These are phyloP conservation scores for Drosophila longiperda DNA, from an alignment of 2,888 invertebrate genomes.

Conservation along the genomic window DNA sequence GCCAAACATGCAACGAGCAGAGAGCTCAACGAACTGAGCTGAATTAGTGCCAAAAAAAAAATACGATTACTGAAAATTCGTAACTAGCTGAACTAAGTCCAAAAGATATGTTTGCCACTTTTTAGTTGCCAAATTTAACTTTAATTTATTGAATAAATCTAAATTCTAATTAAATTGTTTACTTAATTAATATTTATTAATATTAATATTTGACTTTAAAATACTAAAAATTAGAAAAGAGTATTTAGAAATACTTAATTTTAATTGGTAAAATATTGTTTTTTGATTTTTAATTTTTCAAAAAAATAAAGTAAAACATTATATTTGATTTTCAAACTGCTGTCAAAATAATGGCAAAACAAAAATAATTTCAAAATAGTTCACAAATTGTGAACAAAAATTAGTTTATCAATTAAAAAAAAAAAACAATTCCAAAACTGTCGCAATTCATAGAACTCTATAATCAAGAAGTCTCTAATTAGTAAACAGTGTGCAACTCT, in stretches of 20 bases:
- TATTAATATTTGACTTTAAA: neutral
- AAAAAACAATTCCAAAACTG: neutral
- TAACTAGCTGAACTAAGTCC: neutral
- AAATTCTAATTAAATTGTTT: neutral
- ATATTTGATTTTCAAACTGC: neutral
- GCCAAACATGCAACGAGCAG: conserved; percentile 31
- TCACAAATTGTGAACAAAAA: neutral
- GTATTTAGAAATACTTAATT: neutral
- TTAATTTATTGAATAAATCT: neutral
- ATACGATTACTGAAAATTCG: neutral
- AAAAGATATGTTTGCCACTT: neutral
- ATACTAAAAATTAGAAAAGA: neutral
- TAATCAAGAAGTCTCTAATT: neutral
- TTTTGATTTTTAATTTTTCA: neutral
- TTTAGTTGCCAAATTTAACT: neutral
- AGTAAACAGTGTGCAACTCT: neutral
- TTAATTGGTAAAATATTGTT: neutral
- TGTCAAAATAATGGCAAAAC: neutral
- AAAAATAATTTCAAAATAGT: neutral
- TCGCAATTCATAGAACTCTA: neutral
- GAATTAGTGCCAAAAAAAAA: conserved; percentile 2
- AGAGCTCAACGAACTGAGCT: conserved; percentile 19
- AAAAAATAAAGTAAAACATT: neutral
- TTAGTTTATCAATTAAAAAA: neutral
- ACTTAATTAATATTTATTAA: neutral